A percentile compares a stretch with the other conserved stretches of the same genome.
Evolutionary conservation across 2,797 vertebrate genomes (phyloP).

Genomic region (Galaxias olidus): DNA sequence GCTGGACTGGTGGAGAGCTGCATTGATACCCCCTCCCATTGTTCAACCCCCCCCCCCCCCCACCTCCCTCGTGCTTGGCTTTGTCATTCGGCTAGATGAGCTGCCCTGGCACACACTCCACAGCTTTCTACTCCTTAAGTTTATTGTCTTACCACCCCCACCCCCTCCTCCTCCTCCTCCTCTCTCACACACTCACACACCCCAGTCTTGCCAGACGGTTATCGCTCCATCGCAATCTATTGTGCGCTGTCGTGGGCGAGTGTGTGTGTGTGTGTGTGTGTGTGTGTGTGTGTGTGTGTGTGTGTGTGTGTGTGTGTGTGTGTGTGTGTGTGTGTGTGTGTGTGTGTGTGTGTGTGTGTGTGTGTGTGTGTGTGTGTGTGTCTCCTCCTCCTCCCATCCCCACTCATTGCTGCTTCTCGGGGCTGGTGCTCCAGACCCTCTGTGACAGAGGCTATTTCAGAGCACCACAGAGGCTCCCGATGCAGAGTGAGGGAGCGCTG

Average conservation of each 20-base stretch:
- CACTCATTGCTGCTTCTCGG: slow-evolving; percentile 25
- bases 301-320: slow-evolving; percentile 26
- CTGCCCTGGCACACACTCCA: slow-evolving; percentile 21
- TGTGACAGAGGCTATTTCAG: slow-evolving; percentile 42
- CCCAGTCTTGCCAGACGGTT: slow-evolving; percentile 49
- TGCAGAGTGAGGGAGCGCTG: slow-evolving; percentile 58
- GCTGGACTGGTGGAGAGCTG: neutral
- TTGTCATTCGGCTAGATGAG: neutral
- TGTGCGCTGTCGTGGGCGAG: slow-evolving; percentile 35
- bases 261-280: slow-evolving; percentile 2
- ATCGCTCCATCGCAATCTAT: slow-evolving; percentile 52
- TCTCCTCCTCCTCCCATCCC: neutral
- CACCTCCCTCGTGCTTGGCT: neutral
- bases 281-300: neutral
- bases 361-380: slow-evolving; percentile 24
- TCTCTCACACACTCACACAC: neutral
- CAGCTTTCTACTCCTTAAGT: slow-evolving; percentile 24
- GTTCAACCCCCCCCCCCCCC: neutral
- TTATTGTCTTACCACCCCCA: slow-evolving; percentile 16
- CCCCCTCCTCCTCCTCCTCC: no score
- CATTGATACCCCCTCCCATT: neutral
- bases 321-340: slow-evolving; percentile 25
- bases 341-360: slow-evolving; percentile 20
- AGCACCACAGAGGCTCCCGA: slow-evolving; percentile 42
- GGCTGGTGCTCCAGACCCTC: neutral